These are phyloP conservation scores for Diphyllodes magnificus DNA, from an alignment of 2,113 vertebrate species.

Conservation along the genomic window DNA sequence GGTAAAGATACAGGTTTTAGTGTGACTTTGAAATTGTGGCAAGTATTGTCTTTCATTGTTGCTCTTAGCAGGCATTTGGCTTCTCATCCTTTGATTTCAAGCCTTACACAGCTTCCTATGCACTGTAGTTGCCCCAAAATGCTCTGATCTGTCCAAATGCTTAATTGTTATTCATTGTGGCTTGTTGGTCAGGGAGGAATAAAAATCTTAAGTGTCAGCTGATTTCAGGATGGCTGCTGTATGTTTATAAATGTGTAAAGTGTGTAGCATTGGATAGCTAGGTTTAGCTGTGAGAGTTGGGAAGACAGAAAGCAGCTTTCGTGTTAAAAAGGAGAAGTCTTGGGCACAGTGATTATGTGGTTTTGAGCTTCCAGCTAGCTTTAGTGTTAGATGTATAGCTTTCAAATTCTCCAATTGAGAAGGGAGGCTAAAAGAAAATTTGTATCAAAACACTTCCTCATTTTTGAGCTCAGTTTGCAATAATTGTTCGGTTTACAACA, in stretches of 20 bases:
- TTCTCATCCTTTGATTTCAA: not conserved
- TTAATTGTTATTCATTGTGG: not conserved
- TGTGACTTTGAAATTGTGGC: not conserved
- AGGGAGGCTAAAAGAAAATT: not conserved
- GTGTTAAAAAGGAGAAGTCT: not conserved
- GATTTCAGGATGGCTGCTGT: not conserved
- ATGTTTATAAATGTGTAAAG: not conserved
- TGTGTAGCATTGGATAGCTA: not conserved
- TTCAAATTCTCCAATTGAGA: not conserved
- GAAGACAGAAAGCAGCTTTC: not conserved
- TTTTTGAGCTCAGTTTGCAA: not conserved
- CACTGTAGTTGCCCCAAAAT: not conserved
- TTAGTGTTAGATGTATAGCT: not conserved
- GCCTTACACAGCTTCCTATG: not conserved
- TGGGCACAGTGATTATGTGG: not conserved
- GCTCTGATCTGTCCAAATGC: not conserved
- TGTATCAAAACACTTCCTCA: not conserved
- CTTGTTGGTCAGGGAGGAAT: not conserved
- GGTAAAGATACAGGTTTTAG: not conserved
- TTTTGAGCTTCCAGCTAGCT: not conserved
- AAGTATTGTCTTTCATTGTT: not conserved
- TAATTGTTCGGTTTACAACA: not conserved
- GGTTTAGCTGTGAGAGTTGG: not conserved
- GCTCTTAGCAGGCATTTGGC: not conserved
- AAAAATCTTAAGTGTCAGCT: not conserved